phyloP scores from a whole-genome alignment of 2,888 invertebrate genomes.

The Erebia ligea region DNA sequence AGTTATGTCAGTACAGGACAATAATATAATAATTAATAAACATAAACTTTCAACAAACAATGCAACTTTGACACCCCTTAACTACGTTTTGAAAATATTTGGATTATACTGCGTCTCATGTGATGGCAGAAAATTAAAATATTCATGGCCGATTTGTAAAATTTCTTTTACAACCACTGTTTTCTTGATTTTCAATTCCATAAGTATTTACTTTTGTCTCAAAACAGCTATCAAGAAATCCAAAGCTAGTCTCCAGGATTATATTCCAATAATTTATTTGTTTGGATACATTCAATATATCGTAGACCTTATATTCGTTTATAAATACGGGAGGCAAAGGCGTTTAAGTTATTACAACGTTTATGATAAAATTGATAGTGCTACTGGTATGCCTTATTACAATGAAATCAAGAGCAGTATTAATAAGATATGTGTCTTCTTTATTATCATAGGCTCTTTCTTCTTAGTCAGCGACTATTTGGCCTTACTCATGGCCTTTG shows the following conservation, averaged over 20 bases:
- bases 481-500: constrained; percentile 24
- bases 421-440: constrained; percentile 16
- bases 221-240: neutral
- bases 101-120: constrained; percentile 29
- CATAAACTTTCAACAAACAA: constrained; percentile 6
- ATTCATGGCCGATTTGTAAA: constrained; percentile 22
- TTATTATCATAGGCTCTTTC: constrained; percentile 13
- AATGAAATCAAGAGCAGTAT: constrained; percentile 33
- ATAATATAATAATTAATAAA: neutral
- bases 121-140: constrained; percentile 19
- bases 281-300: constrained; percentile 38
- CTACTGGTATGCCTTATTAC: constrained; percentile 34
- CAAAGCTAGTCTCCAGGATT: constrained; percentile 28
- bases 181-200: constrained; percentile 9
- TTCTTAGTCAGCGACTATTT: constrained; percentile 25
- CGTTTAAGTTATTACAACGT: constrained; percentile 35
- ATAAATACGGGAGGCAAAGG: constrained; percentile 37
- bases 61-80: constrained; percentile 20
- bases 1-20: constrained; percentile 19
- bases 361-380: constrained; percentile 39
- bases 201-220: constrained; percentile 25
- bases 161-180: constrained; percentile 5
- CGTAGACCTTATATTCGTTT: constrained; percentile 36
- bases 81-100: constrained; percentile 27
- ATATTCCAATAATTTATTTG: constrained; percentile 28